phyloP scores from a whole-genome alignment of 2,797 vertebrate species.

The Forpus xanthops region DNA sequence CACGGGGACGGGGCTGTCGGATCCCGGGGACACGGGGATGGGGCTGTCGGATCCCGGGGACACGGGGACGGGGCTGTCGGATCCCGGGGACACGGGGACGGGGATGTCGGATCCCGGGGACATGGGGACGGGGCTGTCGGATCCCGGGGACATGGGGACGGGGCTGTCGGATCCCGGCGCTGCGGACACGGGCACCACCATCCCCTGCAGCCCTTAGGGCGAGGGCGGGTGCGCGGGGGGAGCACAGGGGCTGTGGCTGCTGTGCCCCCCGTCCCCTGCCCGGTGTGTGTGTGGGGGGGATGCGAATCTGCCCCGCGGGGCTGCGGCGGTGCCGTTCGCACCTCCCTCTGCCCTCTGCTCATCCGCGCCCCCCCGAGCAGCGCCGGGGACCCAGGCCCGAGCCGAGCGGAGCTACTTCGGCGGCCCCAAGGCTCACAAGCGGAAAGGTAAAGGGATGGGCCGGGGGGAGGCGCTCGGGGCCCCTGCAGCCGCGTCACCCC shows the following conservation, averaged over 20 bases:
- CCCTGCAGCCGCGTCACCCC: neutral
- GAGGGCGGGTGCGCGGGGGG: neutral
- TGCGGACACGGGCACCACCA: neutral
- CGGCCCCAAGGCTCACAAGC: conserved; percentile 52
- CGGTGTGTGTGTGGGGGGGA: neutral
- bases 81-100: neutral
- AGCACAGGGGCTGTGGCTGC: neutral
- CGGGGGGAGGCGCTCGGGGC: neutral
- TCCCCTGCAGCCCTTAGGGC: neutral
- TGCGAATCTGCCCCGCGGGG: neutral
- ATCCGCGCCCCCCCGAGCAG: neutral
- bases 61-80: fast-evolving
- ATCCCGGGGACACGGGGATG: neutral
- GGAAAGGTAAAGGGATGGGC: conserved; percentile 40
- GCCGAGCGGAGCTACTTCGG: conserved; percentile 49
- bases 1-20: neutral
- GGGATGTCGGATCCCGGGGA: neutral
- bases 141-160: too few species aligned
- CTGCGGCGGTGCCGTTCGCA: neutral
- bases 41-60: neutral
- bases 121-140: too few species aligned
- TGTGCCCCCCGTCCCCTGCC: neutral
- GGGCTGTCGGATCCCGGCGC: neutral
- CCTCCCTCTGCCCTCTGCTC: neutral
- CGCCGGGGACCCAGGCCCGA: conserved; percentile 45